phyloP scores from a whole-genome alignment of 2,113 vertebrate species.

The Dipodomys stephensi region DNA sequence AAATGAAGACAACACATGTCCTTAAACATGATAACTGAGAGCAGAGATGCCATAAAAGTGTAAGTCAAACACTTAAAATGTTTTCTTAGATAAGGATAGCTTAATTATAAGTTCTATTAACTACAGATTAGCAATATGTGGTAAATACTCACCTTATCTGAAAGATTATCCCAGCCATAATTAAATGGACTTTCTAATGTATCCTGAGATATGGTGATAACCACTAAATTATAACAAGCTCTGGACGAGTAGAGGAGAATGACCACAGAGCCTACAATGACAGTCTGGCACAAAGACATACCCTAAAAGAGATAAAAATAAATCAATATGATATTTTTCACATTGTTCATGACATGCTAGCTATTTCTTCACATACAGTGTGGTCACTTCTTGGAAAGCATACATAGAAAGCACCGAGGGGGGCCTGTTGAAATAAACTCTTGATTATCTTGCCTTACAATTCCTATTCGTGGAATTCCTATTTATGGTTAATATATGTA shows the following conservation, averaged over 20 bases:
- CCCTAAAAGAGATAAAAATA: constrained; percentile 87
- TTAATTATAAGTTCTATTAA: neutral
- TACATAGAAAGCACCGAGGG: constrained; percentile 1
- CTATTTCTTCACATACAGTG: neutral
- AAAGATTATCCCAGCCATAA: constrained; percentile 97
- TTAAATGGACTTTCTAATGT: constrained; percentile 93
- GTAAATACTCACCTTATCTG: constrained; percentile 91
- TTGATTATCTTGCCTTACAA: constrained; percentile 43
- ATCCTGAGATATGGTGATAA: constrained; percentile 92
- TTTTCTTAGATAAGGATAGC: constrained; percentile 20
- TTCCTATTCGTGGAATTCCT: constrained; percentile 6
- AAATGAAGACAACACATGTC: neutral
- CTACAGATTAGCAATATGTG: constrained; percentile 1
- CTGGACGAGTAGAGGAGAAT: constrained; percentile 95
- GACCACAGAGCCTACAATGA: constrained; percentile 92
- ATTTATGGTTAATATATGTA: constrained; percentile 18
- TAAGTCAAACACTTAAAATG: constrained; percentile 28
- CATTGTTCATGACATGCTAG: neutral
- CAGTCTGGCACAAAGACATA: constrained; percentile 95
- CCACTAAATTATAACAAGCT: constrained; percentile 97
- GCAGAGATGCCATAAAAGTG: constrained; percentile 4
- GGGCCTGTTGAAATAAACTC: constrained; percentile 32
- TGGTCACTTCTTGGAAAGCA: neutral
- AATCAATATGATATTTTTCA: neutral
- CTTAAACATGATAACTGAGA: constrained; percentile 54